phyloP scores from a whole-genome alignment of 2,113 vertebrate species.

The Pycnonotus jocosus region DNA sequence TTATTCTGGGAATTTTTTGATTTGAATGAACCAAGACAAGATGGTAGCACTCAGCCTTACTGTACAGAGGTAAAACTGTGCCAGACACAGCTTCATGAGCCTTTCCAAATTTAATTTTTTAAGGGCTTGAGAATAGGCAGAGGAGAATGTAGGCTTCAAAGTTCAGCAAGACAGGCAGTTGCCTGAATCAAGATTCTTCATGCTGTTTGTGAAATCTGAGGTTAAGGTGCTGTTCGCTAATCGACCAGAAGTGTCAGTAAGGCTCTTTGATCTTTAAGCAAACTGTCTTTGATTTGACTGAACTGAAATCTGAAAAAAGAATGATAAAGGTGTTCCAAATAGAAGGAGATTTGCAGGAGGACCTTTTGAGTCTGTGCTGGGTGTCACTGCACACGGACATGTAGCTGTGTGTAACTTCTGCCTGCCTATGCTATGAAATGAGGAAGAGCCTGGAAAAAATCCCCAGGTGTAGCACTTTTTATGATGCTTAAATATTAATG shows the following conservation, averaged over 20 bases:
- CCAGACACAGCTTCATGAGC: neutral
- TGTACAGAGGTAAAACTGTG: neutral
- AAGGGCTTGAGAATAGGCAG: neutral
- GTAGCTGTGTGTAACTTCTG: rapidly evolving
- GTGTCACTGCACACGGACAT: rapidly evolving
- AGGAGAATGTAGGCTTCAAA: neutral
- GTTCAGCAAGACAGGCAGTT: neutral
- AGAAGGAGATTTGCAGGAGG: neutral
- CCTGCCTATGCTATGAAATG: neutral
- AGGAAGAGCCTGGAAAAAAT: neutral
- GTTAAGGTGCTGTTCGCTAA: neutral
- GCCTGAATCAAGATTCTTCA: neutral
- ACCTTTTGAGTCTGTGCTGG: neutral
- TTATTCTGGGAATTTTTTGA: neutral
- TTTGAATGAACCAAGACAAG: neutral
- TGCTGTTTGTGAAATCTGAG: neutral
- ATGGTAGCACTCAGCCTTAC: neutral
- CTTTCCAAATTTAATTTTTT: neutral
- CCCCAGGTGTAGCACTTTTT: neutral
- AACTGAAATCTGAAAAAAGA: neutral
- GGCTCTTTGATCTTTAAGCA: neutral
- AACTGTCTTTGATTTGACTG: neutral
- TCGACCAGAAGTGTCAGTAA: neutral
- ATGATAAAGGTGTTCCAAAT: neutral
- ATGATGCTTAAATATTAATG: neutral